Base-by-base conservation (phyloP, 2,888 invertebrate species). In the Ellobium chinense region DNA sequence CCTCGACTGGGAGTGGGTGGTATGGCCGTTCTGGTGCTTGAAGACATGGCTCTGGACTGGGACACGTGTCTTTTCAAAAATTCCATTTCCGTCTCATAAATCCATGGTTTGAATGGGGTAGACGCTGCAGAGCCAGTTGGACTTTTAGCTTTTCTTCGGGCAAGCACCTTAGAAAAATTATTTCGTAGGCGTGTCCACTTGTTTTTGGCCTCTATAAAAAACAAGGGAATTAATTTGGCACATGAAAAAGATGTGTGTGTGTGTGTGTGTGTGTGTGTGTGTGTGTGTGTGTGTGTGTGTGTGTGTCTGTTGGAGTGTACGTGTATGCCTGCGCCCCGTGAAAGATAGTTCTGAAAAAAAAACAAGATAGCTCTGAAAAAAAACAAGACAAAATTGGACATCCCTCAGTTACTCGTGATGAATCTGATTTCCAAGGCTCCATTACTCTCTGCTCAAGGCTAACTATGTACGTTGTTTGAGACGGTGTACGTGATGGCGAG, bases 161-260 rank as follows among this genome's bases (percentile, higher is more conserved):
- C 46, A 7, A 46, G 9, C 60, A 9, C 60, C 60, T 24, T 31
- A 2, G 46, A 21, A 27, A 70, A 70, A 24, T 54, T 46, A 31
- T 70, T 39, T 9, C 70, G 46, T 2, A 70, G 54, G 21, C 37
- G 4, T 27, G 34, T 70, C 70, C 70, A 70, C 24, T 70, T 70
- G 24, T 39, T 54, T 54, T 63, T 9, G n/a, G 12, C 63, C 18
- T 34, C 34, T 21, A 3, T 3, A 2, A 18, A 4, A 66, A n/a
- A n/a, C n/a, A n/a, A n/a, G n/a, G n/a, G n/a, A n/a, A n/a, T n/a
- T n/a, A n/a, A n/a, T n/a, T n/a, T n/a, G n/a, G n/a, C n/a, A n/a
- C n/a, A n/a, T n/a, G n/a, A n/a, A n/a, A n/a, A n/a, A n/a, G n/a
- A n/a, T n/a, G n/a, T n/a, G n/a, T n/a, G n/a, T n/a, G n/a, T n/a